Conservation (phyloP, 2,888 invertebrate species). For the Ennomos quercinarius region DNA sequence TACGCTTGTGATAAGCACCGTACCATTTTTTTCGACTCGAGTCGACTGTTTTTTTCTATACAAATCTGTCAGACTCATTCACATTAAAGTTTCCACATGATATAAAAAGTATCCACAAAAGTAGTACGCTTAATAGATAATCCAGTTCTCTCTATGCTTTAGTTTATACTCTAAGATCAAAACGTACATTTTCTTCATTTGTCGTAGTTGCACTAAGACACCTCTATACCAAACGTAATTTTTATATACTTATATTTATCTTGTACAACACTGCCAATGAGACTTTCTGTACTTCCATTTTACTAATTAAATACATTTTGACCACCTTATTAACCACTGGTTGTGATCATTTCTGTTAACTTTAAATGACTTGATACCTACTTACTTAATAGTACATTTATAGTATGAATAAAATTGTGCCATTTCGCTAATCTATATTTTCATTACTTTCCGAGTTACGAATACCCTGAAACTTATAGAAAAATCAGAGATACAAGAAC, state of each 20-base stretch:
- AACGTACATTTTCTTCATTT: not conserved
- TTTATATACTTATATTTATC: constrained; percentile 20
- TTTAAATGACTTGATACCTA: constrained; percentile 49
- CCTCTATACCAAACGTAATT: constrained; percentile 24
- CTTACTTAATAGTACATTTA: constrained; percentile 59
- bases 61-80: no score
- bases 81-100: no score
- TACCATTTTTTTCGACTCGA: no score
- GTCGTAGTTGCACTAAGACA: constrained; percentile 21
- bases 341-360: constrained; percentile 71
- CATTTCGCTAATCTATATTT: constrained; percentile 58
- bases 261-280: constrained; percentile 56
- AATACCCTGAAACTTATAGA: no score
- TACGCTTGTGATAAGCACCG: no score
- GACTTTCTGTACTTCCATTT: constrained; percentile 33
- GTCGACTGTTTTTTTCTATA: no score
- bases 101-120: no score
- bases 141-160: no score
- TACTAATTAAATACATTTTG: constrained; percentile 43
- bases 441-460: constrained; percentile 39
- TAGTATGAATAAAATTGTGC: constrained; percentile 75
- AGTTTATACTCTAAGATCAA: no score
- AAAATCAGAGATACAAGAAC: no score
- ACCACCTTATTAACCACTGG: constrained; percentile 63
- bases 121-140: no score